Evolutionary conservation across 2,113 vertebrate genomes (phyloP).

Genomic region (Catharus fuscescens): DNA sequence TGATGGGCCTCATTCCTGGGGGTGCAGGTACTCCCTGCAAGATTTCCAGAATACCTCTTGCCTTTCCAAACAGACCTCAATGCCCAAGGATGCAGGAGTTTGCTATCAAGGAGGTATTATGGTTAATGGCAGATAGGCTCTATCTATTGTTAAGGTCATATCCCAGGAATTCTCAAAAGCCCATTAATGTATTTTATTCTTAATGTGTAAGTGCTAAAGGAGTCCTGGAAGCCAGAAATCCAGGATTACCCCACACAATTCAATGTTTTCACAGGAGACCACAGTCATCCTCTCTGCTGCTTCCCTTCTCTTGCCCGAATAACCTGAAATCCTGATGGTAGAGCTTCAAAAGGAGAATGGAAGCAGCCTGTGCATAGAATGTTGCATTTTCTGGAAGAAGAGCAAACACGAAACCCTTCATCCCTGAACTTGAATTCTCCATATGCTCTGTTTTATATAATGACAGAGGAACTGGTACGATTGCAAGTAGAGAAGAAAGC

Average conservation of each 20-base stretch:
- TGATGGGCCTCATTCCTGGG: neutral
- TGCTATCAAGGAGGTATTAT: neutral
- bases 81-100: neutral
- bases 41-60: neutral
- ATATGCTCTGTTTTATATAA: neutral
- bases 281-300: neutral
- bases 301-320: neutral
- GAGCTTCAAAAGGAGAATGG: neutral
- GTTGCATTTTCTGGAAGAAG: neutral
- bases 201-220: neutral
- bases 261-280: neutral
- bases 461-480: neutral
- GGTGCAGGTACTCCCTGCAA: neutral
- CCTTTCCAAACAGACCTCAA: neutral
- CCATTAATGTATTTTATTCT: slow-evolving; percentile 32
- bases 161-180: slow-evolving; percentile 29
- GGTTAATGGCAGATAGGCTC: neutral
- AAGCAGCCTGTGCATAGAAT: neutral
- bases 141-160: neutral
- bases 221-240: slow-evolving; percentile 9
- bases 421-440: neutral
- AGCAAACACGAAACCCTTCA: neutral
- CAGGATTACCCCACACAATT: neutral
- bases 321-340: neutral
- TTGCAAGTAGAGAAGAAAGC: neutral